Evolutionary conservation across 2,113 vertebrate species (phyloP).

Genomic region (Sceloporus tristichus): DNA sequence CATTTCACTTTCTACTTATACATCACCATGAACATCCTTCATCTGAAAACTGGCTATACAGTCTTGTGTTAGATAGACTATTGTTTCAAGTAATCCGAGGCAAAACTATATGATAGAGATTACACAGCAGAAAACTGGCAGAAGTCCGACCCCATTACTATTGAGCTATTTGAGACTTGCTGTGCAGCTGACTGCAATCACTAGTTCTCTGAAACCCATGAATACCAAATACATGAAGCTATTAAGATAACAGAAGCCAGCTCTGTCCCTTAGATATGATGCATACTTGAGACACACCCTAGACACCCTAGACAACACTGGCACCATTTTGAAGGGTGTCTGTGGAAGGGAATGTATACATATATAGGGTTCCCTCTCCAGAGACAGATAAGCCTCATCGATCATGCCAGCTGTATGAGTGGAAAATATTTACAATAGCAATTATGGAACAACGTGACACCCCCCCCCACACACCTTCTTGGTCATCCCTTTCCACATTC

Average conservation of each 20-base stretch:
- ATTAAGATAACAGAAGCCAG: neutral
- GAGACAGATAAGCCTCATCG: neutral
- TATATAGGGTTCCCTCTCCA: neutral
- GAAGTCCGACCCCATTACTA: neutral
- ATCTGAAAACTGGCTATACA: conserved; percentile 39
- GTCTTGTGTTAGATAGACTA: neutral
- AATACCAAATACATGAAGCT: neutral
- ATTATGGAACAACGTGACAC: neutral
- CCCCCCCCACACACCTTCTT: neutral
- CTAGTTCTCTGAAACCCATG: no score
- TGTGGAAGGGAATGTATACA: neutral
- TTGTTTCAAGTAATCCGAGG: conserved; percentile 67
- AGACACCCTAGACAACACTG: neutral
- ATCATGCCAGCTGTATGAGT: neutral
- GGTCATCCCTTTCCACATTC: neutral
- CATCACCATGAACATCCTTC: conserved; percentile 32
- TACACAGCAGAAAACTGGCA: neutral
- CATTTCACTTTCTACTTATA: conserved; percentile 42
- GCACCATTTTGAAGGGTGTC: neutral
- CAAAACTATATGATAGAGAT: conserved; percentile 51
- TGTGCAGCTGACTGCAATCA: no score
- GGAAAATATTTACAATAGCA: neutral
- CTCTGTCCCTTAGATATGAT: neutral
- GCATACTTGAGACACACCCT: neutral
- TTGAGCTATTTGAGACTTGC: no score